phyloP scores from a whole-genome alignment of 2,113 vertebrate genomes.

The Rynchops niger region DNA sequence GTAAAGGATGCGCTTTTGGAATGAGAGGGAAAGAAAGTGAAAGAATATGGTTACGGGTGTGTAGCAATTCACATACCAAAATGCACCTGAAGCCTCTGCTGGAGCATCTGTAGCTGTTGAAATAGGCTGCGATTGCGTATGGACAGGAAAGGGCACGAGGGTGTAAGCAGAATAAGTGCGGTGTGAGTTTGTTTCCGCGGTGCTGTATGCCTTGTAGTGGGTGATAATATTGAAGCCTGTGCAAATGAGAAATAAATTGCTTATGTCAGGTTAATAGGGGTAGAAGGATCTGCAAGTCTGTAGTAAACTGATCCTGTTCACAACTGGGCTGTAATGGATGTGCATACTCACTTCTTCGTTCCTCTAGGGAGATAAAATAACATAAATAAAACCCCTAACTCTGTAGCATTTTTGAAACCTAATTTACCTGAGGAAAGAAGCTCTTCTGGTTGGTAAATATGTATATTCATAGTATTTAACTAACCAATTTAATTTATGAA shows the following conservation, averaged over 20 bases:
- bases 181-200: neutral
- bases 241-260: neutral
- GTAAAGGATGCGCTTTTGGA: neutral
- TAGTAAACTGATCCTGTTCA: neutral
- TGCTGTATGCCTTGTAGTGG: neutral
- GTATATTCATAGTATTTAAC: neutral
- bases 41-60: neutral
- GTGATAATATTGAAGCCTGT: neutral
- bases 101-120: neutral
- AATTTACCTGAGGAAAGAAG: neutral
- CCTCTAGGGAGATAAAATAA: neutral
- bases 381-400: neutral
- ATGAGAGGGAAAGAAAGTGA: neutral
- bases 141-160: rapidly evolving
- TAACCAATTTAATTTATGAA: neutral
- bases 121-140: neutral
- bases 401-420: neutral
- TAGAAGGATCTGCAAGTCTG: neutral
- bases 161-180: neutral
- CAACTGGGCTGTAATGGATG: neutral
- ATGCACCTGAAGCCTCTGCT: neutral
- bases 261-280: neutral
- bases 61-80: neutral
- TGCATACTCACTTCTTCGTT: neutral
- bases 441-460: neutral